A percentile compares a stretch with the other conserved stretches of the same genome.
Conservation (phyloP, 2,888 invertebrate species). For the Dromius quadrimaculatus region DNA sequence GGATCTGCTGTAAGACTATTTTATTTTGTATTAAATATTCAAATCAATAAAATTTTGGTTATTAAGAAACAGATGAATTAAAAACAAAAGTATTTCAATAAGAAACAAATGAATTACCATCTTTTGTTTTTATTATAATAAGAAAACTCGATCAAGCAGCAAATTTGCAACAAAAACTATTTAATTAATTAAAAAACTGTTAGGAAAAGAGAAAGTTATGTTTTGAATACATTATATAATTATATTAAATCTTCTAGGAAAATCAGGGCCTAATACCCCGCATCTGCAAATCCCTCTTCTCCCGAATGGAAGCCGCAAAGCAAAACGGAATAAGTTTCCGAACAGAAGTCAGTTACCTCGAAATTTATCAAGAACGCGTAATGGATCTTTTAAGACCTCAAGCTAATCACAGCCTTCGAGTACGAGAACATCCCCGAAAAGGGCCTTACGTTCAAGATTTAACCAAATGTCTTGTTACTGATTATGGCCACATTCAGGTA, state of each 20-base stretch:
- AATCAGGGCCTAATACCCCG: conserved; percentile 87
- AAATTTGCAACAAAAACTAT: too few species aligned
- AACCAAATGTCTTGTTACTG: conserved; percentile 86
- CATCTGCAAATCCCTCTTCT: conserved; percentile 86
- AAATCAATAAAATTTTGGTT: too few species aligned
- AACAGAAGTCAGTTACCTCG: conserved; percentile 81
- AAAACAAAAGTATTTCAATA: too few species aligned
- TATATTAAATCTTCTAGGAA: too few species aligned
- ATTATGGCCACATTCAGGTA: conserved; percentile 88
- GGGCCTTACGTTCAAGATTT: conserved; percentile 89
- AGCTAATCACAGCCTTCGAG: conserved; percentile 72
- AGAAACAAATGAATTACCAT: too few species aligned
- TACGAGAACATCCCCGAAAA: conserved; percentile 81
- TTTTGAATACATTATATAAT: too few species aligned
- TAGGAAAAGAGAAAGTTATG: too few species aligned
- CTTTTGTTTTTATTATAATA: too few species aligned
- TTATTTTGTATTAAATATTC: neutral
- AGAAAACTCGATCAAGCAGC: too few species aligned
- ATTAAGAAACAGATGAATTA: too few species aligned
- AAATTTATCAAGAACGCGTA: conserved; percentile 77
- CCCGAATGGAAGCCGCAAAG: conserved; percentile 83
- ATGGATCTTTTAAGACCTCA: conserved; percentile 75
- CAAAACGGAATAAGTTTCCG: conserved; percentile 86
- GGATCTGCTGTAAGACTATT: conserved; percentile 80
- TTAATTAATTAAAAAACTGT: too few species aligned